Conservation (phyloP, 2,797 vertebrate genomes). For the Gallinago stenura region DNA sequence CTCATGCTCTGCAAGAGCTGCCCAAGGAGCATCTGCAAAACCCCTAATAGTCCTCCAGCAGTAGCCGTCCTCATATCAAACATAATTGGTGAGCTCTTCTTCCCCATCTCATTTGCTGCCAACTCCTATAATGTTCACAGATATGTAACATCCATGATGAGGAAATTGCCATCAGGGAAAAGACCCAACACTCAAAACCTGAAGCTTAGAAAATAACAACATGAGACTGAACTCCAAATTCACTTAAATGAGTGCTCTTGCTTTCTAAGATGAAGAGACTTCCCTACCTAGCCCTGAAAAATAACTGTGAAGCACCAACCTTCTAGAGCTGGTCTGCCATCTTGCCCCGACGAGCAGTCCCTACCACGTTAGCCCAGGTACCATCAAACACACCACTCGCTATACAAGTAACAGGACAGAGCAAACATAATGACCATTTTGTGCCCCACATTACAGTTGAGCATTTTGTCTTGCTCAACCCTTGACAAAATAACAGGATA, state of each 20-base stretch:
- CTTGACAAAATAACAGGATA: neutral
- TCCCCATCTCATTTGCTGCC: rapidly evolving
- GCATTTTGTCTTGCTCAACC: neutral
- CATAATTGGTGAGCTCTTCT: rapidly evolving
- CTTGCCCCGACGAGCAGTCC: neutral
- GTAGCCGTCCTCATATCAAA: rapidly evolving
- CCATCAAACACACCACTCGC: neutral
- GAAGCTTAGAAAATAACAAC: neutral
- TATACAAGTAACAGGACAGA: rapidly evolving
- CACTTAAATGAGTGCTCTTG: neutral
- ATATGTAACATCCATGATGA: rapidly evolving
- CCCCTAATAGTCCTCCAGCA: rapidly evolving
- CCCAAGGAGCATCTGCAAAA: no score
- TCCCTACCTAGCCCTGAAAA: neutral
- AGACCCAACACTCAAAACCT: neutral
- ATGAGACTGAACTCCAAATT: neutral
- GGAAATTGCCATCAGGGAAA: neutral
- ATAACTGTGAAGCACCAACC: neutral
- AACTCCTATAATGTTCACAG: rapidly evolving
- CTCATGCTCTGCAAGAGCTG: rapidly evolving
- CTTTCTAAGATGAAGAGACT: neutral
- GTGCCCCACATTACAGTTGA: neutral
- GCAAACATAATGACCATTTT: neutral
- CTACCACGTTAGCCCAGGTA: neutral
- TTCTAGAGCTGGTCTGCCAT: neutral